Percentiles rank a stretch among this genome's conserved stretches.
These are phyloP conservation scores for Neosalanx taihuensis DNA, from an alignment of 2,797 vertebrate species.

Conservation along the genomic window DNA sequence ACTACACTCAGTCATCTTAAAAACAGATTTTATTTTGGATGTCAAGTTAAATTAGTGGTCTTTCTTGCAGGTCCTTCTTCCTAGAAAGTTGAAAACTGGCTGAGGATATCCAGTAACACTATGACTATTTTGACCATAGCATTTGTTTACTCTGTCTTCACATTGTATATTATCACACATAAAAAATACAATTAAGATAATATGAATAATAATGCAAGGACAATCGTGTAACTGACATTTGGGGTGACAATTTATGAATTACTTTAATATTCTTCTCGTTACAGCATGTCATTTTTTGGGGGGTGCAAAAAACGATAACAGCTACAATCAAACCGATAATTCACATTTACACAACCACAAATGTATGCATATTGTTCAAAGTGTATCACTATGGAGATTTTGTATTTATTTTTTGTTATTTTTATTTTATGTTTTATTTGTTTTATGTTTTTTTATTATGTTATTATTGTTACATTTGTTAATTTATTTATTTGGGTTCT, in stretches of 20 bases:
- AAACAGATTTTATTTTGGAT: slow-evolving; percentile 2
- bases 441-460: too few relatives aligned
- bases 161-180: background rate
- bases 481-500: background rate
- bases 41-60: slow-evolving; percentile 43
- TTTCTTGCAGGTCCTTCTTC: slow-evolving; percentile 18
- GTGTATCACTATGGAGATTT: background rate
- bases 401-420: background rate
- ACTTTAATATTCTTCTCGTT: too few relatives aligned
- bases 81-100: background rate
- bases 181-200: background rate
- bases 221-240: too few relatives aligned
- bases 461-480: background rate
- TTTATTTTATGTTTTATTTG: background rate
- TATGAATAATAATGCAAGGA: background rate
- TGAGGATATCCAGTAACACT: background rate
- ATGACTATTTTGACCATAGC: background rate
- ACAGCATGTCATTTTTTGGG: too few relatives aligned
- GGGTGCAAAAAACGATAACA: background rate
- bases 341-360: background rate
- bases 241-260: background rate
- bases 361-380: background rate
- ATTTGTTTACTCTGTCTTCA: background rate
- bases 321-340: background rate
- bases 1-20: too few relatives aligned